A percentile compares a stretch with the other conserved stretches of the same genome.
Evolutionary conservation across 1,140 invertebrate genomes (phyloP).

Genomic region (Camponotus vicinus): DNA sequence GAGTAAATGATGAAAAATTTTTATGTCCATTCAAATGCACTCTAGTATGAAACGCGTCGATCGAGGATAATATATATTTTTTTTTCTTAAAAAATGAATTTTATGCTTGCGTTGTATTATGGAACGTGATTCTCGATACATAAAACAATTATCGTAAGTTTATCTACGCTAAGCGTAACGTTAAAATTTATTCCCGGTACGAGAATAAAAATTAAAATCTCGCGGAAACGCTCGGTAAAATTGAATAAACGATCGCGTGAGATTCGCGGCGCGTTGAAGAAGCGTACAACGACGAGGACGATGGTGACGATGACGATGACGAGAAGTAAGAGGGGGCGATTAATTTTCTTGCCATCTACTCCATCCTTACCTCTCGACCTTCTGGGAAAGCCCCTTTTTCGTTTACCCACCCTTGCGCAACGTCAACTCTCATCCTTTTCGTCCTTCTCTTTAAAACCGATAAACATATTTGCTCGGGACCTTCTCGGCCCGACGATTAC

Average conservation of each 20-base stretch:
- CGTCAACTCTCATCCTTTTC: conserved; percentile 36
- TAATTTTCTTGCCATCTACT: conserved; percentile 61
- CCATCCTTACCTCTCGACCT: conserved; percentile 26
- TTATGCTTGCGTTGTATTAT: not conserved
- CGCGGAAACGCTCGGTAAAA: conserved; percentile 27
- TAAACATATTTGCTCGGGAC: conserved; percentile 69
- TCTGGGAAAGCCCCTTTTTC: conserved; percentile 12
- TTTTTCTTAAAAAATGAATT: not conserved
- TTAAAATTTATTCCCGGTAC: conserved; percentile 19
- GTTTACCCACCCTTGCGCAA: conserved; percentile 13
- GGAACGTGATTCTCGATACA: not conserved
- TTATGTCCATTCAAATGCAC: not conserved
- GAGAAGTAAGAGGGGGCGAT: conserved; percentile 32
- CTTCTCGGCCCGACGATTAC: conserved; percentile 54
- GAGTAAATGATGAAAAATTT: conserved; percentile 19
- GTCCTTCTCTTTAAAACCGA: conserved; percentile 64
- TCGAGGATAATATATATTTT: too few relatives aligned
- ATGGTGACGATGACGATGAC: not conserved
- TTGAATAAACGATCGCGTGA: conserved; percentile 50
- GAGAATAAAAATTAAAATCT: conserved; percentile 47
- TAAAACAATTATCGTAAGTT: conserved; percentile 4
- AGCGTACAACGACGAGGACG: conserved; percentile 12
- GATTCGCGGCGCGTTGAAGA: conserved; percentile 42
- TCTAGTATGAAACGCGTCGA: not conserved
- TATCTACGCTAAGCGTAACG: not conserved